These are phyloP conservation scores for Galleria mellonella DNA, from an alignment of 1,140 invertebrate species.

Conservation along the genomic window DNA sequence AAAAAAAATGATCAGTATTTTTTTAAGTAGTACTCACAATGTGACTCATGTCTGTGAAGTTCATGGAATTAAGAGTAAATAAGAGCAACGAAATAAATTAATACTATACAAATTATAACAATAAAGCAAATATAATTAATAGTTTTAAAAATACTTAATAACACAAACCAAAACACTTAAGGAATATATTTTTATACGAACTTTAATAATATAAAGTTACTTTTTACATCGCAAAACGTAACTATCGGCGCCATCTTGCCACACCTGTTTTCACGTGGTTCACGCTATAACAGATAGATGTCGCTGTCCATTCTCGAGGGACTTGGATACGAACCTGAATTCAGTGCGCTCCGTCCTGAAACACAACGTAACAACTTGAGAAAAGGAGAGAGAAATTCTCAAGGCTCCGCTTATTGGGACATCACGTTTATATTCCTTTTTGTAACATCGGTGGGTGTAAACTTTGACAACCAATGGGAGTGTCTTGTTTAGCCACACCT, in stretches of 20 bases:
- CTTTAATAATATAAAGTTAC: no score
- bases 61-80: no score
- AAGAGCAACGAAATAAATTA: no score
- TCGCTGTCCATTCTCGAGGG: constrained; percentile 33
- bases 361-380: constrained; percentile 45
- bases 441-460: constrained; percentile 51
- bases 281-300: constrained; percentile 28
- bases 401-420: constrained; percentile 53
- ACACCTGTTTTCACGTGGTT: constrained; percentile 26
- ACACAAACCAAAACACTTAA: no score
- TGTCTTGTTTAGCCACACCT: constrained; percentile 52
- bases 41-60: no score
- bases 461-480: constrained; percentile 50
- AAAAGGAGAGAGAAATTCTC: constrained; percentile 70
- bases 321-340: constrained; percentile 50
- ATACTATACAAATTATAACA: no score
- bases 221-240: constrained; percentile 8
- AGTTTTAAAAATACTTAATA: no score
- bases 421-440: constrained; percentile 50
- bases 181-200: no score
- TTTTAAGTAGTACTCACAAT: no score
- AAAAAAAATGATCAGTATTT: no score
- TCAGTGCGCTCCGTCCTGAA: constrained; percentile 60
- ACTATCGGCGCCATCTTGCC: constrained; percentile 49
- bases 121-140: no score